These are phyloP conservation scores for Aspidoscelis tigris DNA, from an alignment of 2,113 vertebrate species.

Conservation along the genomic window DNA sequence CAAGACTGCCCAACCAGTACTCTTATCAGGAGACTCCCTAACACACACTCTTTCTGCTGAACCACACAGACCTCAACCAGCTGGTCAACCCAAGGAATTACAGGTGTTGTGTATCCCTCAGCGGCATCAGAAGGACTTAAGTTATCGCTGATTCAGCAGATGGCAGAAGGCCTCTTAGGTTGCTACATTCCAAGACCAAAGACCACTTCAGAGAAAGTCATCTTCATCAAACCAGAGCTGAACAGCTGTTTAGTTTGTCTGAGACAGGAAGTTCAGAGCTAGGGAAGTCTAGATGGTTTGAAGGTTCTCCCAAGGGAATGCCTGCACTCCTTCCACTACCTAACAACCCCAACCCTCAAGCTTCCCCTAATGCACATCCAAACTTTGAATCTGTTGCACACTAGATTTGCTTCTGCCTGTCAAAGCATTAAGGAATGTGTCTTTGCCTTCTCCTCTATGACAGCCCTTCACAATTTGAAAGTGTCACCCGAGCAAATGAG, in stretches of 20 bases:
- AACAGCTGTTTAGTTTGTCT: background rate
- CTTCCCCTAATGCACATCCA: background rate
- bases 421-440: background rate
- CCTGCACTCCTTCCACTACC: background rate
- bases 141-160: no score
- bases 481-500: background rate
- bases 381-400: background rate
- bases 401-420: background rate
- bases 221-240: background rate
- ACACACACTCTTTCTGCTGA: no score
- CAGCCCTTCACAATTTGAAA: no score
- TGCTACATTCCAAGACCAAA: background rate
- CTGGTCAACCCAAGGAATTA: no score
- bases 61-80: no score
- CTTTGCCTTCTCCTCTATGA: background rate
- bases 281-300: background rate
- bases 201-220: background rate
- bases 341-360: background rate
- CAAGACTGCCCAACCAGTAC: no score
- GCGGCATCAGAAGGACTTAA: no score
- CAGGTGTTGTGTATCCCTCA: no score
- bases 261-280: background rate
- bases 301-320: no score
- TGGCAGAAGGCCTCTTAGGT: background rate
- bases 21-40: no score